Evolutionary conservation across 2,888 invertebrate species (phyloP).

Genomic region (Microplitis deprimator): DNA sequence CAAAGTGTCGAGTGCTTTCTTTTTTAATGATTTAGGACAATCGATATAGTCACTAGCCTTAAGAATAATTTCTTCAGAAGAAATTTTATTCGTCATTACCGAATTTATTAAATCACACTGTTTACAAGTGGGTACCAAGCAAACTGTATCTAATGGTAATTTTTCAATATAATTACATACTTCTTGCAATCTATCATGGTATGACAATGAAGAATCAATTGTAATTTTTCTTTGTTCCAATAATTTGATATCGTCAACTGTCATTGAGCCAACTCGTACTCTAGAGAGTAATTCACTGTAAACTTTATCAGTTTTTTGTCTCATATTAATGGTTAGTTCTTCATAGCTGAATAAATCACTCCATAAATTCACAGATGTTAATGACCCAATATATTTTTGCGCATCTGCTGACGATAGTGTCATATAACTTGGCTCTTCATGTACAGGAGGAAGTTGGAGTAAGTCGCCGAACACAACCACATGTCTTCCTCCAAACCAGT

Average conservation of each 20-base stretch:
- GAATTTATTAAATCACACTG: conserved; percentile 51
- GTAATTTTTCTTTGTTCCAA: conserved; percentile 37
- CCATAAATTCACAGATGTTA: neutral
- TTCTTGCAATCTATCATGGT: conserved; percentile 46
- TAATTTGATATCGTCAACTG: conserved; percentile 16
- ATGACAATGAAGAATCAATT: conserved; percentile 30
- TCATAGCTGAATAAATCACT: neutral
- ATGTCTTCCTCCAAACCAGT: conserved; percentile 43
- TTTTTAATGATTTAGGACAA: conserved; percentile 43
- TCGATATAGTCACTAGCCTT: conserved; percentile 49
- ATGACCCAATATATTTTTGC: neutral
- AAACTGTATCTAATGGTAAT: too few species aligned
- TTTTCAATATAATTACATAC: too few species aligned
- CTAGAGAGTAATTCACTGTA: conserved; percentile 51
- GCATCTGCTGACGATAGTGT: conserved; percentile 49
- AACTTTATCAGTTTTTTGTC: conserved; percentile 26
- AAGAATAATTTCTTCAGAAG: conserved; percentile 46
- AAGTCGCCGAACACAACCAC: conserved; percentile 61
- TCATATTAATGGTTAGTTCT: conserved; percentile 13
- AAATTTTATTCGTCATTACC: conserved; percentile 46
- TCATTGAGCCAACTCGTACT: conserved; percentile 29
- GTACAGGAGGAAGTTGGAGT: conserved; percentile 60
- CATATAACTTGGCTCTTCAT: conserved; percentile 56
- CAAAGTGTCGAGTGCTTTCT: conserved; percentile 46
- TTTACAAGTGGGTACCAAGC: too few species aligned